Evolutionary conservation across 2,888 invertebrate genomes (phyloP).

Genomic region (Tupiocoris notatus): DNA sequence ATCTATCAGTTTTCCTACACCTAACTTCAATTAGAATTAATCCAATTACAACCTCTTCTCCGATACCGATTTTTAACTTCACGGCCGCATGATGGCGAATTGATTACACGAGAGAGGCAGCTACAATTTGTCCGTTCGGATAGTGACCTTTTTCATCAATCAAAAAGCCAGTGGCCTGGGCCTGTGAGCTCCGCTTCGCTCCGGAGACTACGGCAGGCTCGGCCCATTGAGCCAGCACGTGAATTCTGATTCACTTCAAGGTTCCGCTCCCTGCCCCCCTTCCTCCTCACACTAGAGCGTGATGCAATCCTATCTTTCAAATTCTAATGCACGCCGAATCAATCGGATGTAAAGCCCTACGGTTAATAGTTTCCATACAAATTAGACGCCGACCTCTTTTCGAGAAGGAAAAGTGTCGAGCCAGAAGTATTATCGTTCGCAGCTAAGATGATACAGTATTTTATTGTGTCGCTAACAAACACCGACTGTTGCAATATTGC

Average conservation of each 20-base stretch:
- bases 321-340: conserved; percentile 27
- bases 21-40: too few relatives aligned
- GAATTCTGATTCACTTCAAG: conserved; percentile 32
- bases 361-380: conserved; percentile 1
- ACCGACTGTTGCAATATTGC: too few relatives aligned
- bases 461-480: too few relatives aligned
- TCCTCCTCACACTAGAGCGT: not conserved
- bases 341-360: not conserved
- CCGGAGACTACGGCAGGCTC: not conserved
- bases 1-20: too few relatives aligned
- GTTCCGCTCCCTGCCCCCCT: not conserved
- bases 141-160: conserved; percentile 34
- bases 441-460: too few relatives aligned
- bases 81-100: not conserved
- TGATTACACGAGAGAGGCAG: not conserved
- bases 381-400: conserved; percentile 5
- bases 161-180: conserved; percentile 26
- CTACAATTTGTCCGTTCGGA: conserved; percentile 27
- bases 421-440: too few relatives aligned
- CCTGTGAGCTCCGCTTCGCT: conserved; percentile 3
- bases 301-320: conserved; percentile 32
- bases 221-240: conserved; percentile 30
- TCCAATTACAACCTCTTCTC: not conserved
- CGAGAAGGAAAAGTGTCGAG: not conserved
- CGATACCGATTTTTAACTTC: not conserved